Base-by-base conservation (phyloP, 2,797 vertebrate genomes). In the Phalloptychus januarius region DNA sequence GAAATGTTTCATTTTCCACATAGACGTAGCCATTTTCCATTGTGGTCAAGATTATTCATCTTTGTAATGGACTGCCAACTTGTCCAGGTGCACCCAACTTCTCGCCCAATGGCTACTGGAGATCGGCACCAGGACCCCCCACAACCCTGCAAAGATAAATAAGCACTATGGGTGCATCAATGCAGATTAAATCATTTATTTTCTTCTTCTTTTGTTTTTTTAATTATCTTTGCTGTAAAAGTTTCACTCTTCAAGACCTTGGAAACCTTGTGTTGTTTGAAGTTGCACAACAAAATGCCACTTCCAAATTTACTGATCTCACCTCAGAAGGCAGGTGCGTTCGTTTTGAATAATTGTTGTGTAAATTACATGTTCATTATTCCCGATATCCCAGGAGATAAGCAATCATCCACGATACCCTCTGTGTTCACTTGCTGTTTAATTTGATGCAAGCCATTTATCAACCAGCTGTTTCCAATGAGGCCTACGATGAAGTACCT, bases 371-470 rank as follows among this genome's bases (percentile, higher is more conserved):
- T 81, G 73, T 87, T 91, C 80, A 87, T 87, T 91, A 89, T 81
- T 58, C 48, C 16, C 72, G 80, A 85, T 83, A 87, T 84, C 88
- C 77, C 72, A 69, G 78, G 89, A 88, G 87, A 86, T 91, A 88
- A 84, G 90, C 77, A 80, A 87, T 87, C 91, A 88, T 90, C 89
- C 79, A 78, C 76, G 82, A 89, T 90, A 86, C 84, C 85, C 86
- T 79, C 84, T 85, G 87, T 91, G 87, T 91, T 92, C 90, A 83
- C 84, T 89, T 86, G 83, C 86, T 74, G 87, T 93, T 92, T 94
- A 92, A 95, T 95, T 94, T 90, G 90, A 94, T 91, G 91, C 92
- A 86, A 92, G 85, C 72, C 90, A 93, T 95, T 95, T 86, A 95
- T 95, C 92, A 93, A 88, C 76, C 93, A 94, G 92, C 93, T 94